These are phyloP conservation scores for Drosophila insularis DNA, from an alignment of 1,140 invertebrate species.

Conservation along the genomic window DNA sequence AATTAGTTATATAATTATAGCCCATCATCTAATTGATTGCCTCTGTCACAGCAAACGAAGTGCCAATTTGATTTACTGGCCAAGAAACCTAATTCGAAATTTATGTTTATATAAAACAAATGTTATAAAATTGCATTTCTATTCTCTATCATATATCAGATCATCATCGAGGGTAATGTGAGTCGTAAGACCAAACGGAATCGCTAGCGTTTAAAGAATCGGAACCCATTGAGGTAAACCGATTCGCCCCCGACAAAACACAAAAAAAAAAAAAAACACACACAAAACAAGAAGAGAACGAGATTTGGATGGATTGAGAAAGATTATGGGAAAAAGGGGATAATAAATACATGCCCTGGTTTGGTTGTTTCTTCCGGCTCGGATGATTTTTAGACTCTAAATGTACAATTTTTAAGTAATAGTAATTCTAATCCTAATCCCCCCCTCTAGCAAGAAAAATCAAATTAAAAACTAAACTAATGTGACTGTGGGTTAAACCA, in stretches of 20 bases:
- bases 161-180: slow-evolving; percentile 82
- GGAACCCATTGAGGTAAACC: slow-evolving; percentile 81
- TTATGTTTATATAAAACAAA: neutral
- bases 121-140: neutral
- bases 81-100: neutral
- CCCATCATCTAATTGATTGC: slow-evolving; percentile 7
- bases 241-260: slow-evolving; percentile 52
- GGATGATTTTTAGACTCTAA: slow-evolving; percentile 39
- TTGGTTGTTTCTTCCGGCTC: slow-evolving; percentile 30
- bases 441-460: slow-evolving; percentile 12
- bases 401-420: slow-evolving; percentile 44
- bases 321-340: neutral
- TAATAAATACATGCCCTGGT: neutral
- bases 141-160: slow-evolving; percentile 52
- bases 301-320: neutral
- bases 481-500: slow-evolving; percentile 5
- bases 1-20: neutral
- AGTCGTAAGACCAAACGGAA: slow-evolving; percentile 81
- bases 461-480: slow-evolving; percentile 11
- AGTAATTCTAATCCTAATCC: slow-evolving; percentile 27
- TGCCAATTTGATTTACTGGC: slow-evolving; percentile 33
- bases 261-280: slow-evolving; percentile 16
- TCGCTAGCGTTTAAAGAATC: slow-evolving; percentile 82
- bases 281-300: neutral
- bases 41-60: slow-evolving; percentile 49